Evolutionary conservation across 1,140 invertebrate species (phyloP).

Genomic region (Drosophila hydei): DNA sequence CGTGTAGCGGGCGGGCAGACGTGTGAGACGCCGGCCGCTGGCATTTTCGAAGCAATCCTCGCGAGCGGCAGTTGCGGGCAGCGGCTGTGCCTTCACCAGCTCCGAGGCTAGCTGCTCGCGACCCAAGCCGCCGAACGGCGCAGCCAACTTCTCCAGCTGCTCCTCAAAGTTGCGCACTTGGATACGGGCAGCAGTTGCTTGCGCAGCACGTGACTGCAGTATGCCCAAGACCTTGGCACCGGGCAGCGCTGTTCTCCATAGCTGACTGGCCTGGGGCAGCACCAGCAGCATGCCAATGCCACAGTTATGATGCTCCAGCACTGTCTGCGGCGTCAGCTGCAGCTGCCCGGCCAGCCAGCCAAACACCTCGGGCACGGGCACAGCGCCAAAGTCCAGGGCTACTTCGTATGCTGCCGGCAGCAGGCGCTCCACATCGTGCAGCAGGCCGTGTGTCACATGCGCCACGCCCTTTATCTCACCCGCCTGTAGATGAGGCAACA

Average conservation of each 20-base stretch:
- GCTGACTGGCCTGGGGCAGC: slow-evolving; percentile 54
- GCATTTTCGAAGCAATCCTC: slow-evolving; percentile 57
- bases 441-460: slow-evolving; percentile 97
- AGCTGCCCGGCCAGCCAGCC: slow-evolving; percentile 87
- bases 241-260: slow-evolving; percentile 55
- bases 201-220: slow-evolving; percentile 32
- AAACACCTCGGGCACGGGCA: slow-evolving; percentile 89
- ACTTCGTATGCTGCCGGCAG: slow-evolving; percentile 88
- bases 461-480: slow-evolving; percentile 93
- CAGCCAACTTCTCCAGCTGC: slow-evolving; percentile 43
- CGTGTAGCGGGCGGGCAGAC: slow-evolving; percentile 84
- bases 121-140: slow-evolving; percentile 52
- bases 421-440: slow-evolving; percentile 95
- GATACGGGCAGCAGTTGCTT: slow-evolving; percentile 1
- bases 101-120: slow-evolving; percentile 21
- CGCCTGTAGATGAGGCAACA: slow-evolving; percentile 90
- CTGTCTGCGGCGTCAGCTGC: slow-evolving; percentile 89
- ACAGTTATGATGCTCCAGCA: slow-evolving; percentile 96
- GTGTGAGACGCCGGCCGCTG: slow-evolving; percentile 55
- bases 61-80: neutral
- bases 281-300: slow-evolving; percentile 96
- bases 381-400: slow-evolving; percentile 89
- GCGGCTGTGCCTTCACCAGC: slow-evolving; percentile 6
- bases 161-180: slow-evolving; percentile 73
- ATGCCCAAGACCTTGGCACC: slow-evolving; percentile 75